Conservation (phyloP, 1,140 invertebrate genomes). For the Aphelinus certus region DNA sequence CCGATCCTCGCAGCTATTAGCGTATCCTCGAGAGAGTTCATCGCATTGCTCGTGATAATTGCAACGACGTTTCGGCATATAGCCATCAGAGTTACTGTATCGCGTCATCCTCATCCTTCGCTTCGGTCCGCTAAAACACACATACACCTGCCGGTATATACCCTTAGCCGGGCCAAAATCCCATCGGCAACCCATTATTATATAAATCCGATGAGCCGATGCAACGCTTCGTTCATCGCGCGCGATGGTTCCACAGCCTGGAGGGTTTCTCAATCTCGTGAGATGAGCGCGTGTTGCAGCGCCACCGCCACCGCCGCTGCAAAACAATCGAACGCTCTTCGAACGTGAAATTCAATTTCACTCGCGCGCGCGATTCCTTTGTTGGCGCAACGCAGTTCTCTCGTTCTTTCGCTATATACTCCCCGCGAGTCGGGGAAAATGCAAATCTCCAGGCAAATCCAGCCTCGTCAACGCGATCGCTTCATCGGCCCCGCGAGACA, state of each 20-base stretch:
- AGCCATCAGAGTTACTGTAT: too few relatives aligned
- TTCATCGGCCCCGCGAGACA: not conserved
- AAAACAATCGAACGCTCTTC: not conserved
- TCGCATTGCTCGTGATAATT: too few relatives aligned
- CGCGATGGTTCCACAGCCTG: too few relatives aligned
- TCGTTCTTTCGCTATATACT: too few relatives aligned
- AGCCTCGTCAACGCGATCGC: too few relatives aligned
- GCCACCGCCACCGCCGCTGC: not conserved
- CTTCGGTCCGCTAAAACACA: too few relatives aligned
- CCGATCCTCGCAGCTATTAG: too few relatives aligned
- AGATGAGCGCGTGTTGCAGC: too few relatives aligned
- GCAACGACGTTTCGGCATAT: too few relatives aligned
- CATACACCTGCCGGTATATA: not conserved
- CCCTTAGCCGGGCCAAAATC: not conserved
- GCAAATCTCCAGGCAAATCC: not conserved
- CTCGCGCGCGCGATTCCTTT: conserved; percentile 18
- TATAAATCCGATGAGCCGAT: conserved; percentile 30
- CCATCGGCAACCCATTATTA: conserved; percentile 12
- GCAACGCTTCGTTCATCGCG: not conserved
- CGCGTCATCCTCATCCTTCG: too few relatives aligned
- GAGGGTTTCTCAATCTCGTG: too few relatives aligned
- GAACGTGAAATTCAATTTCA: conserved; percentile 13
- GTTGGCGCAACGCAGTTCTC: not conserved
- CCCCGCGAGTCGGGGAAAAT: conserved; percentile 8
- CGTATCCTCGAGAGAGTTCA: too few relatives aligned